A percentile compares a stretch with the other conserved stretches of the same genome.
Conservation (phyloP, 2,888 invertebrate genomes). For the Notodonta dromedarius region DNA sequence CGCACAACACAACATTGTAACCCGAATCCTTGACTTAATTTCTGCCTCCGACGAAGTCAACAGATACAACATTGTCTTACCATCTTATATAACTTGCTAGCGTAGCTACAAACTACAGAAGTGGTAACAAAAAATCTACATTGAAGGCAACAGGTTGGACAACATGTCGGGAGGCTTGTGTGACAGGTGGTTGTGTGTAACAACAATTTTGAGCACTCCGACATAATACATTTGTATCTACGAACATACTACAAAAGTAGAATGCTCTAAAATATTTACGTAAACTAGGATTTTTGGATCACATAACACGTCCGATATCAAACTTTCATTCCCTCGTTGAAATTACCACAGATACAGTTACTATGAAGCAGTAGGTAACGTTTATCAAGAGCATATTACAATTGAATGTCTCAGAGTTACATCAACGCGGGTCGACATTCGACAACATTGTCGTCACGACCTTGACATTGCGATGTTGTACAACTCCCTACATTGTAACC, state of each 20-base stretch:
- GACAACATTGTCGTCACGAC: constrained; percentile 21
- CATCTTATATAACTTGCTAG: neutral
- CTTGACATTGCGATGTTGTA: constrained; percentile 37
- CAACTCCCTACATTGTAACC: constrained; percentile 28
- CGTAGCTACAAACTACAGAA: neutral
- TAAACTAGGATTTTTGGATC: too few relatives aligned
- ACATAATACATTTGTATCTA: too few relatives aligned
- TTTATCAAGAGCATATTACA: constrained; percentile 2
- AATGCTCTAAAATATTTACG: too few relatives aligned
- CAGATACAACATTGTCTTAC: neutral
- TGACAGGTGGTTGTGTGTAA: too few relatives aligned
- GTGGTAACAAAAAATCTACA: neutral
- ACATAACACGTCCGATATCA: too few relatives aligned
- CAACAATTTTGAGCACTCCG: too few relatives aligned
- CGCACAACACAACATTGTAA: constrained; percentile 26
- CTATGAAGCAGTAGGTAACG: neutral
- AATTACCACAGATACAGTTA: too few relatives aligned
- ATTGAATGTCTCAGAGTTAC: constrained; percentile 6
- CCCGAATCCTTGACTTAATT: neutral
- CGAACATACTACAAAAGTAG: too few relatives aligned
- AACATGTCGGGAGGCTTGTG: neutral
- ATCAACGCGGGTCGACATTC: constrained; percentile 11
- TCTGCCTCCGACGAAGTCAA: neutral
- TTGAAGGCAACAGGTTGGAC: neutral
- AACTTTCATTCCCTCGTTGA: too few relatives aligned